Percentiles rank a stretch among this genome's conserved stretches.
phyloP scores from a whole-genome alignment of 1,140 invertebrate species.

The Ericerus pela region DNA sequence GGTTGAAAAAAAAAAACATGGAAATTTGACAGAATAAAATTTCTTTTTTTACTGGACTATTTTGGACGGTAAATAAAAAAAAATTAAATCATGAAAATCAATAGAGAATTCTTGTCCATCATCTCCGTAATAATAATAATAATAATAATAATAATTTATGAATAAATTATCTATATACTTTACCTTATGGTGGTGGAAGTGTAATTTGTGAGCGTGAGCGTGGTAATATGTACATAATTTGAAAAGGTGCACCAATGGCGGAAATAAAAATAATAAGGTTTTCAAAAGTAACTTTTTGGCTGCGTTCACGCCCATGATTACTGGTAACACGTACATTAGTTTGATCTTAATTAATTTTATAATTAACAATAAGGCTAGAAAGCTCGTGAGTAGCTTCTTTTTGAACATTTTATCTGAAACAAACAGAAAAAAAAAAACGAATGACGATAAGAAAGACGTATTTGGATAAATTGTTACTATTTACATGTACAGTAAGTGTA shows the following conservation, averaged over 20 bases:
- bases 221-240: constrained; percentile 70
- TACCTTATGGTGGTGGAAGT: constrained; percentile 59
- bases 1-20: no score
- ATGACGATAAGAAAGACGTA: no score
- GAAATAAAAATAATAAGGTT: constrained; percentile 61
- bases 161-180: constrained; percentile 24
- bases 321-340: constrained; percentile 24
- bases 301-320: constrained; percentile 46
- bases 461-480: no score
- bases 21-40: no score
- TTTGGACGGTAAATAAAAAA: no score
- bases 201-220: constrained; percentile 48
- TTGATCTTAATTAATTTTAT: constrained; percentile 50
- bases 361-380: constrained; percentile 55
- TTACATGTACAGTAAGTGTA: no score
- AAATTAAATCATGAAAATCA: no score
- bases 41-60: no score
- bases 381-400: constrained; percentile 52
- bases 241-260: constrained; percentile 62
- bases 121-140: no score
- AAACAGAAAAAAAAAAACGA: neutral
- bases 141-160: neutral
- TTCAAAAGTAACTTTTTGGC: constrained; percentile 69
- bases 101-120: no score
- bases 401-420: constrained; percentile 58